Evolutionary conservation across 2,888 invertebrate species (phyloP), one percentile per base, ranked within the genome.

Genomic region (Icerya purchasi): DNA sequence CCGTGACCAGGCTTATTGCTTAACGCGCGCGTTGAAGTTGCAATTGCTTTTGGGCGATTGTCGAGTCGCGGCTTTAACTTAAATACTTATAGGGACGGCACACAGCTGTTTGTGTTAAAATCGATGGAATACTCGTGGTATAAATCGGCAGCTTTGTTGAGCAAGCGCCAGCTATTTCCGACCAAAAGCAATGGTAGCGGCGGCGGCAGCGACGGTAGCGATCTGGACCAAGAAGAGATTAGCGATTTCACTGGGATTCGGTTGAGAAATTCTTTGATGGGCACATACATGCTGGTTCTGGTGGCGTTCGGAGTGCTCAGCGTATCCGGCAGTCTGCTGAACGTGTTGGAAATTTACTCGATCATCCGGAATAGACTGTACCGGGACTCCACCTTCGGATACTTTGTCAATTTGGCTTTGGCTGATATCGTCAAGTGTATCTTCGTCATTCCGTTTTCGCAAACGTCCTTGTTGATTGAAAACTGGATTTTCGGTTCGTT

Each of bases 401-500:
- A 81, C 68, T 72, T 84, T 52, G 74, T 80, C 62, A 84, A 83
- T 69, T 73, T 83, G 66, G 79, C 79, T 0, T 68, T 83, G 58
- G 78, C 82, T 65, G 80, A 83, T 68, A 71, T 82, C 51, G 72
- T 83, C 51, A 82, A 83, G 70, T 80, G 82, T 67, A 70, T 78
- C 19, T 69, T 80, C 60, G 81, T 82, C n/a, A 68, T 84, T 65
- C 84, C 84, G n/a, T 74, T 83, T 5, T 78, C 83, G 0, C 69
- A 84, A 63, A 77, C 79, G 65, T 81, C 83, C 56, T 74, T 83
- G 66, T 72, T 84, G 50, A 73, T 83, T 61, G 79, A 81, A 67
- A 83, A 84, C 69, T 84, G 83, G 83, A 74, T 83, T 62, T 79
- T 83, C 65, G 84, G 84, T 5, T 78, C 80, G 65, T 78, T 83